Base-by-base conservation (phyloP, 2,113 vertebrate species). In the Cyrtonyx montezumae region DNA sequence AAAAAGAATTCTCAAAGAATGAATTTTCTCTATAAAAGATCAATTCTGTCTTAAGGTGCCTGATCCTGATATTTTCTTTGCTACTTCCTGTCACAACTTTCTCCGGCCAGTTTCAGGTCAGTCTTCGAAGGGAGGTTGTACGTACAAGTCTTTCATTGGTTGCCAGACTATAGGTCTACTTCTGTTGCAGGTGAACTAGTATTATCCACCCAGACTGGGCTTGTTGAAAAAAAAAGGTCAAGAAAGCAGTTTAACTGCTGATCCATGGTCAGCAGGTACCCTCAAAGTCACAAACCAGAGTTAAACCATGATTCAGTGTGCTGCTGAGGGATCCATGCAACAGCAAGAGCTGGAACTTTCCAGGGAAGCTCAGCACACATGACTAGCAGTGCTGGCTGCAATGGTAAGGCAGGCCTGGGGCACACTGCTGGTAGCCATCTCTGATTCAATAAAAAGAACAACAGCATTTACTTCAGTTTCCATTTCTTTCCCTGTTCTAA, bases 341-440 rank as follows among this genome's bases (percentile, higher is more conserved):
- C 7, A 34, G 11, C 18, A n/a, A 42, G 11, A 76, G 48, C 42
- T 46, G 69, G 36, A 18, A 67, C 26, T 26, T 34, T 74, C 40
- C 0, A 1, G 30, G 63, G 46, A 86, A 66, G 22, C 22, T 13
- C 3, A 0, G 77, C 61, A 48, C 7, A 15, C 1, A 3, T 9
- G 21, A 45, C 67, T 68, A 48, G 28, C n/a, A 22, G 2, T 3
- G 25, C 43, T 36, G 76, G 55, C 40, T 40, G 42, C 46, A 12
- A 46, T 63, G 8, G 30, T 1, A 18, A 55, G 56, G 22, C 20
- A 28, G 13, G 58, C 20, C 73, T 42, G 9, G 21, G 14, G 36
- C 20, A 37, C 1, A 1, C 37, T 58, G 32, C 49, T 49, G 49
- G 17, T 19, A 36, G 43, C n/a, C 56, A 34, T 4, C 30, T 26